Percentiles rank a stretch among this genome's conserved stretches.
Conservation (phyloP, 2,113 vertebrate genomes). For the Desmodus rotundus region DNA sequence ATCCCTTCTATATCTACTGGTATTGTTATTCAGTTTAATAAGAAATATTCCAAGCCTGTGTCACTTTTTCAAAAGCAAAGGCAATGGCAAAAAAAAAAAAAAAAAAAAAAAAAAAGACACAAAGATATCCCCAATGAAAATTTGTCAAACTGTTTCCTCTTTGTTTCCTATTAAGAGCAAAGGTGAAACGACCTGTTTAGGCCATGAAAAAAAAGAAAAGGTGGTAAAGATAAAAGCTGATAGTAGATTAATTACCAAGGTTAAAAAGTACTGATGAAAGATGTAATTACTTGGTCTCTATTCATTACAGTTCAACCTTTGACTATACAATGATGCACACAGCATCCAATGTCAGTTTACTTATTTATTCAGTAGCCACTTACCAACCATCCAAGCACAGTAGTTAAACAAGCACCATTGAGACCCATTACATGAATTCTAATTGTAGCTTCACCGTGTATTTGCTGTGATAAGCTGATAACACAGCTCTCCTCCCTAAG, state of each 20-base stretch:
- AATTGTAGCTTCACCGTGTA: conserved; percentile 1
- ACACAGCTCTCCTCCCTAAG: neutral
- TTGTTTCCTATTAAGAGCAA: conserved; percentile 60
- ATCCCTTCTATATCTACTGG: neutral
- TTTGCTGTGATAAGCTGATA: neutral
- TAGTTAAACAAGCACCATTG: neutral
- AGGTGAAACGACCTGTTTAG: conserved; percentile 58
- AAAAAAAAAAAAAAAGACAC: neutral
- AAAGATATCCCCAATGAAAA: neutral
- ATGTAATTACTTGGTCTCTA: conserved; percentile 38
- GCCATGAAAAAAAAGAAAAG: conserved; percentile 62
- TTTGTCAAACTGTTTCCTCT: conserved; percentile 63
- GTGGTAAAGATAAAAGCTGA: conserved; percentile 26
- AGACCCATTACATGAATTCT: neutral
- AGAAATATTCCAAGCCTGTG: conserved; percentile 40
- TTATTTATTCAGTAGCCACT: conserved; percentile 21
- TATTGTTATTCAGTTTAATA: conserved; percentile 25
- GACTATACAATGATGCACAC: conserved; percentile 1
- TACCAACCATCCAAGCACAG: neutral
- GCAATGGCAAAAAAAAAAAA: neutral
- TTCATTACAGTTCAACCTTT: conserved; percentile 58
- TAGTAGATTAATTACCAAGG: conserved; percentile 34
- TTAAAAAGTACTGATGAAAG: neutral
- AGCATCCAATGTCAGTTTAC: neutral
- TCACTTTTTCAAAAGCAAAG: conserved; percentile 34